These are phyloP conservation scores for Huso huso DNA, from an alignment of 2,797 vertebrate genomes.

Conservation along the genomic window DNA sequence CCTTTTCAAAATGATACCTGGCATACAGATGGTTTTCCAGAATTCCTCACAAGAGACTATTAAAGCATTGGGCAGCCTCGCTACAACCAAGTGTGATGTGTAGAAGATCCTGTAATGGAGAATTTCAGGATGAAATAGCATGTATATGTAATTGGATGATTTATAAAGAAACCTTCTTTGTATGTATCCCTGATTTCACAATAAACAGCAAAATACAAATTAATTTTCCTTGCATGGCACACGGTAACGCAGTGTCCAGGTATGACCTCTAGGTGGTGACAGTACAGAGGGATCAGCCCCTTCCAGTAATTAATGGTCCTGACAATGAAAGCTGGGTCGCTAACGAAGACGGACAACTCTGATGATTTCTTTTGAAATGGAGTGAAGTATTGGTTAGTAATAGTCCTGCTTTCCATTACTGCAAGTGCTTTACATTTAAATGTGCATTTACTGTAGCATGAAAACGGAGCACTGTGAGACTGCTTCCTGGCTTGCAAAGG, in stretches of 20 bases:
- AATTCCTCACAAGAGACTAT: no score
- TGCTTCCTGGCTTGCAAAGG: neutral
- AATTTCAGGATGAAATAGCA: no score
- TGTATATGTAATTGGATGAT: no score
- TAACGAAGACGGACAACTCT: slow-evolving; percentile 3
- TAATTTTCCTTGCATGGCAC: no score
- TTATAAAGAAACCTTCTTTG: no score
- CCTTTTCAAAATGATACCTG: no score
- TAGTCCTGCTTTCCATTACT: neutral
- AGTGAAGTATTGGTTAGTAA: slow-evolving; percentile 6
- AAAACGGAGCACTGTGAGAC: neutral
- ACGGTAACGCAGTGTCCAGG: neutral
- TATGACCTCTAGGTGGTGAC: neutral
- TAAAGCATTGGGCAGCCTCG: no score
- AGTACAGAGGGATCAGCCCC: neutral
- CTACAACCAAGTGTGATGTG: no score
- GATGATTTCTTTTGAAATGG: slow-evolving; percentile 2
- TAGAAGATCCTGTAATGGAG: no score
- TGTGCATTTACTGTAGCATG: neutral
- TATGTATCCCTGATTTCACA: no score
- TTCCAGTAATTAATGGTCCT: slow-evolving; percentile 1
- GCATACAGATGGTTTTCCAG: no score
- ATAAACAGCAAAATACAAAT: no score
- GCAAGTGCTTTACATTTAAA: neutral
- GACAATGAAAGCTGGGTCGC: neutral